These are phyloP conservation scores for Buteo buteo DNA, from an alignment of 2,113 vertebrate genomes.

Conservation along the genomic window DNA sequence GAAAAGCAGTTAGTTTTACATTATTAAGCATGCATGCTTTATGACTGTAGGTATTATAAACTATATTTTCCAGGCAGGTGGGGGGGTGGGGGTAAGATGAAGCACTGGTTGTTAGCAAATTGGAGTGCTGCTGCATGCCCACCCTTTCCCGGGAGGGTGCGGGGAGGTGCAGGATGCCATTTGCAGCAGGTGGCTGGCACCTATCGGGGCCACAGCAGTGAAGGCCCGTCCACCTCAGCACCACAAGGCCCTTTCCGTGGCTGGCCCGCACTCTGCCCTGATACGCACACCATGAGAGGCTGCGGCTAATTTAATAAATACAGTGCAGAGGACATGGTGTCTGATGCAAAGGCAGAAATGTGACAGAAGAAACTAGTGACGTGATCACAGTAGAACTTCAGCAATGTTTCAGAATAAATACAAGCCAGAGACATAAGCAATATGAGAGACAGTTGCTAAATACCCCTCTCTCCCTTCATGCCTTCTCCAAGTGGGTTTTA, in stretches of 20 bases:
- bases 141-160: rapidly evolving
- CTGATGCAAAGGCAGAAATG: not conserved
- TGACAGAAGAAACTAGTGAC: not conserved
- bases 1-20: rapidly evolving
- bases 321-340: not conserved
- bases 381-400: not conserved
- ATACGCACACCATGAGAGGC: rapidly evolving
- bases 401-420: not conserved
- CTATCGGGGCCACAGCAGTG: rapidly evolving
- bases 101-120: no score
- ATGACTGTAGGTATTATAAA: not conserved
- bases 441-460: not conserved
- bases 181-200: not conserved
- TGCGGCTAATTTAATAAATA: not conserved
- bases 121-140: not conserved
- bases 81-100: not conserved
- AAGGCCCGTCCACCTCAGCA: rapidly evolving
- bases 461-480: no score
- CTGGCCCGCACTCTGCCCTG: not conserved
- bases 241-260: rapidly evolving
- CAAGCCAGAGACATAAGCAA: not conserved
- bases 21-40: rapidly evolving
- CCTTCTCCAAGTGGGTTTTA: not conserved
- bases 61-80: not conserved
- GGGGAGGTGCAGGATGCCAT: not conserved